A percentile compares a stretch with the other conserved stretches of the same genome.
These are phyloP conservation scores for Bombylius discolor DNA, from an alignment of 2,888 invertebrate species.

Conservation along the genomic window DNA sequence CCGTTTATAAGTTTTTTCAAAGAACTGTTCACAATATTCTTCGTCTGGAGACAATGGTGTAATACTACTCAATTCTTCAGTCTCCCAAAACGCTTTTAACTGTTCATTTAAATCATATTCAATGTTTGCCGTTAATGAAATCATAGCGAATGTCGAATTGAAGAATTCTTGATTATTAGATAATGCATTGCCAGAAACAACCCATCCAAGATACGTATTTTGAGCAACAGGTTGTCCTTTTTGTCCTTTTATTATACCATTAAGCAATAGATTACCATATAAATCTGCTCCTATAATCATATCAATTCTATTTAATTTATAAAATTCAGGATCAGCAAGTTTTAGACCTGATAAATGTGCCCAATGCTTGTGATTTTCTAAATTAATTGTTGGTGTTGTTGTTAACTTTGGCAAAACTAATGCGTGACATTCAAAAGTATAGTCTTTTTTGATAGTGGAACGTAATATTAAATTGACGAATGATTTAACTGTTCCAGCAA, in stretches of 20 bases:
- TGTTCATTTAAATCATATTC: background rate
- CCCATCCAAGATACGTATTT: background rate
- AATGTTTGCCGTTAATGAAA: background rate
- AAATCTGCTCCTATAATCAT: background rate
- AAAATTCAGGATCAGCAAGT: background rate
- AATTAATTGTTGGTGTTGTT: background rate
- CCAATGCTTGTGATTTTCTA: background rate
- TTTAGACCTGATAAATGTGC: background rate
- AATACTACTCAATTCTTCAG: background rate
- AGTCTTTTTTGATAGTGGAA: background rate
- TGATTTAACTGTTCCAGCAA: background rate
- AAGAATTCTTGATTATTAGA: too few relatives aligned
- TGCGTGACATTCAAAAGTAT: background rate
- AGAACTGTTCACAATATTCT: background rate
- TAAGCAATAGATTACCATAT: background rate
- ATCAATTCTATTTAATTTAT: background rate
- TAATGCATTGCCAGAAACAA: background rate
- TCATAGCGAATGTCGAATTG: background rate
- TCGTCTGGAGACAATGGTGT: background rate
- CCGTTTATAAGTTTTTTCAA: background rate
- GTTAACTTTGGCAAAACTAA: background rate
- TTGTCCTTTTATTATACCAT: background rate
- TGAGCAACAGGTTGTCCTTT: background rate
- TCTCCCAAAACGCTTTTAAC: background rate
- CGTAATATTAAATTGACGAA: too few relatives aligned